Evolutionary conservation across 2,888 invertebrate genomes (phyloP), one percentile per base, ranked within the genome.

Genomic region (Hanleya hanleyi): DNA sequence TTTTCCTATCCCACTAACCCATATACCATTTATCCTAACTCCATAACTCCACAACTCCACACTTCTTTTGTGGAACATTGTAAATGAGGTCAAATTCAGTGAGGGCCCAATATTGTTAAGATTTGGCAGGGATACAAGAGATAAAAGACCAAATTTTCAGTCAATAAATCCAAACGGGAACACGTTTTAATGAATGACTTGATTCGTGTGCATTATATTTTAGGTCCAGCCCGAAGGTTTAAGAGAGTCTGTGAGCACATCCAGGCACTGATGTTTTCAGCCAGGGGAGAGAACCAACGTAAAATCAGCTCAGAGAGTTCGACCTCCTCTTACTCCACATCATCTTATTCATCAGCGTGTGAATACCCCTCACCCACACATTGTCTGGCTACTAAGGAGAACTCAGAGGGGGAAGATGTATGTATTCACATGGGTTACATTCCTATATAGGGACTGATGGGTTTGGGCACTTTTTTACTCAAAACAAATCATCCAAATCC

Each of bases 241-340:
- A 94, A 97, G 70, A 93, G 98, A 84, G 96, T 98, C 81, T 98
- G 98, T 92, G 98, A 98, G 90, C 97, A 98, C 91, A 96, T 98
- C 80, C 98, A 98, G 79, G 84, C 87, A 32, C 77, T 89, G 70
- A 86, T 90, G 82, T 75, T 88, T 70, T 84, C 88, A 33, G 87
- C 85, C 66, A 83, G 89, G 29, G 86, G 86, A 32, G 86, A 86
- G 62, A 81, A 82, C 26, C 79, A 85, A 22, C 85, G 88, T 5
- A 86, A 88, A 69, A 89, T 89, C 75, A 88, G 88, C 76, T 86
- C 88, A n/a, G 89, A 90, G 75, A 87, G 87, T 76, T 84, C 87
- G 5, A 37, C 69, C 5, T 86, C 84, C 1, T 86, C 86, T 6
- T 87, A 86, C 73, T 81, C 85, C 62, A 86, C 87, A 26, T 86